Base-by-base conservation (phyloP, 2,888 invertebrate species). In the Gastrophysa polygoni region DNA sequence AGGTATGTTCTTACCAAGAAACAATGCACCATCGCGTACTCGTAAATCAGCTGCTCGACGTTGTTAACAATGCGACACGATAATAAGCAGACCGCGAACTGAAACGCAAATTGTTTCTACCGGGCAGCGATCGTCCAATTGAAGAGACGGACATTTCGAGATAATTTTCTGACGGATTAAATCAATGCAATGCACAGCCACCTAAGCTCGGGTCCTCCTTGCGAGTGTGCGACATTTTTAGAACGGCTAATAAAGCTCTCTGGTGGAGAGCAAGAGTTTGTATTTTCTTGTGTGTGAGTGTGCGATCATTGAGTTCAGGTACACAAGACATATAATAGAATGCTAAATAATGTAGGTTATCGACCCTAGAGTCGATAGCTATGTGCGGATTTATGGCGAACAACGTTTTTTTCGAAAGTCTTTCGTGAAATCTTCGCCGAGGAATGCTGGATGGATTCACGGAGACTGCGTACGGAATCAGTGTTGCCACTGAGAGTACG, bases 311-410 rank as follows among this genome's bases (percentile, higher is more conserved):
- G 73, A 75, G 72, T 75, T 74, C 76, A 77, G 77, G 77, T 77
- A 76, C 75, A 77, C 74, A 76, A 78, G 74, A 77, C 73, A 74
- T 77, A 80, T 71, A 73, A 73, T 73, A 73, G 73, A 80, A 80
- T 80, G 78, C 77, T 79, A 80, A 80, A 81, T 80, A 81, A 81
- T 80, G 79, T 81, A 76, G 81, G 80, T 81, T 81, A 80, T 80
- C 81, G 81, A 81, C 80, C 81, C 79, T 66, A 61, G 57, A 50
- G 61, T 47, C 52, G 59, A 59, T 59, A 46, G 56, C 52, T 59
- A 58, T 62, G 54, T 54, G 57, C 61, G 38, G 49, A 57, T 38
- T 17, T 56, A 56, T 59, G 48, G 38, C 24, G 52, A 59, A 59
- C 58, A 55, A 49, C 46, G 47, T 57, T 63, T 63, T 61, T 59